These are phyloP conservation scores for Apostichopus japonicus DNA, from an alignment of 35 echinoderm and acorn worm genomes.

Conservation along the genomic window DNA sequence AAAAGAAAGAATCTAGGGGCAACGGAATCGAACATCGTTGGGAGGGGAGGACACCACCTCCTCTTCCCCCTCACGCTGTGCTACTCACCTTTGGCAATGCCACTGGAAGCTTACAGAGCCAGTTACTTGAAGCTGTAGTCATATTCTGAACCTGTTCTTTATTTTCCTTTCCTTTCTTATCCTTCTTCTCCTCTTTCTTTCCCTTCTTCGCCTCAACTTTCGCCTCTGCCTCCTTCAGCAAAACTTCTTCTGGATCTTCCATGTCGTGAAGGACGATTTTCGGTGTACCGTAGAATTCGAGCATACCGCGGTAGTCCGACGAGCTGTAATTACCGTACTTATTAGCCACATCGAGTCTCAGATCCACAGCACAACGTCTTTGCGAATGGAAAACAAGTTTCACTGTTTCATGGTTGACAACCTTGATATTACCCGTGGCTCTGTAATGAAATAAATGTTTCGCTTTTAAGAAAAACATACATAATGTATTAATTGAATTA, in stretches of 20 bases:
- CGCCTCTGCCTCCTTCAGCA: slow-evolving; percentile 84
- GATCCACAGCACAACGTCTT: slow-evolving; percentile 65
- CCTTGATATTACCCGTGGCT: slow-evolving; percentile 81
- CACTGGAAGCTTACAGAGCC: slow-evolving; percentile 86
- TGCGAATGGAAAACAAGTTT: slow-evolving; percentile 82
- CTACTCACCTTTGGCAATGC: slow-evolving; percentile 81
- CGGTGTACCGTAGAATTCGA: slow-evolving; percentile 89
- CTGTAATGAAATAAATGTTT: slow-evolving; percentile 29
- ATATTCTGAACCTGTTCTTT: slow-evolving; percentile 60
- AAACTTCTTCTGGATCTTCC: slow-evolving; percentile 91
- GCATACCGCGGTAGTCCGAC: slow-evolving; percentile 77
- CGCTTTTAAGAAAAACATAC: too few species aligned
- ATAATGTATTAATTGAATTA: too few species aligned
- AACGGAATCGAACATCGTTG: not conserved
- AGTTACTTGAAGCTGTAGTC: slow-evolving; percentile 18
- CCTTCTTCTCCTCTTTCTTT: slow-evolving; percentile 78
- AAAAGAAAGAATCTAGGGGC: too few species aligned
- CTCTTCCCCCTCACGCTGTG: not conserved
- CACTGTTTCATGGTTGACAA: slow-evolving; percentile 59
- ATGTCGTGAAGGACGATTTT: slow-evolving; percentile 75
- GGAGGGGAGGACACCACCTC: too few species aligned
- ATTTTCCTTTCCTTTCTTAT: slow-evolving; percentile 78
- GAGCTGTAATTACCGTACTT: slow-evolving; percentile 93
- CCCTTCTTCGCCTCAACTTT: slow-evolving; percentile 68
- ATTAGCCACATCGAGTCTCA: slow-evolving; percentile 72